These are phyloP conservation scores for Drosophila nigricruria DNA, from an alignment of 2,888 invertebrate species.

Conservation along the genomic window DNA sequence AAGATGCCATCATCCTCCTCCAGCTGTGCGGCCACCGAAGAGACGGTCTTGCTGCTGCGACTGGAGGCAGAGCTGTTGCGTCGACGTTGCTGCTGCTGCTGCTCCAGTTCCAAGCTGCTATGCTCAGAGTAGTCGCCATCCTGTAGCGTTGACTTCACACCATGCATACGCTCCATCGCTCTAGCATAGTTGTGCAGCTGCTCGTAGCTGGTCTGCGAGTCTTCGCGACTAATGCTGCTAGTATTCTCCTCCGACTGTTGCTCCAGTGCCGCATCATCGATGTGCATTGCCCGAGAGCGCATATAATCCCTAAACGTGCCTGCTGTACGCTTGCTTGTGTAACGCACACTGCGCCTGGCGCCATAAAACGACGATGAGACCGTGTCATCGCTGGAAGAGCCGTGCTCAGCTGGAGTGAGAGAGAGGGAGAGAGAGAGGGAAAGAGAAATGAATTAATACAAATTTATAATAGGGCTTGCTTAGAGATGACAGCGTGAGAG, in stretches of 20 bases:
- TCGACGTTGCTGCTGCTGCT: conserved; percentile 49
- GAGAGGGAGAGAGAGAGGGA: not conserved
- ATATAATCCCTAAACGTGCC: conserved; percentile 85
- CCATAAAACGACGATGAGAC: conserved; percentile 85
- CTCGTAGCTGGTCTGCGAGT: conserved; percentile 81
- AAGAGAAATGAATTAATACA: not conserved
- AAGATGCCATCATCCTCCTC: conserved; percentile 81
- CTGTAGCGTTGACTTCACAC: conserved; percentile 84
- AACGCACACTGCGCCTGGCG: conserved; percentile 85
- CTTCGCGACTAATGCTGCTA: conserved; percentile 82
- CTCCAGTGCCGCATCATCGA: conserved; percentile 81
- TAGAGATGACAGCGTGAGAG: not conserved
- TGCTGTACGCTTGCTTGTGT: conserved; percentile 85
- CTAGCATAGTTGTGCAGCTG: conserved; percentile 86
- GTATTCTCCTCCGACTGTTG: conserved; percentile 83
- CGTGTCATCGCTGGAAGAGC: conserved; percentile 85
- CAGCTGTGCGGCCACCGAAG: conserved; percentile 53
- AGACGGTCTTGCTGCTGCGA: conserved; percentile 62
- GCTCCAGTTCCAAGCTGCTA: conserved; percentile 62
- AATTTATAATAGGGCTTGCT: not conserved
- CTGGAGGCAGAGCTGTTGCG: conserved; percentile 60
- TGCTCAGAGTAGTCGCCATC: conserved; percentile 84
- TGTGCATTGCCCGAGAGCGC: conserved; percentile 84
- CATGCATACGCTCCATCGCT: conserved; percentile 87
- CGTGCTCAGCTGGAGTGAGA: conserved; percentile 69